Evolutionary conservation across 2,888 invertebrate species (phyloP), one percentile per base, ranked within the genome.

Genomic region (Metalampra italica): DNA sequence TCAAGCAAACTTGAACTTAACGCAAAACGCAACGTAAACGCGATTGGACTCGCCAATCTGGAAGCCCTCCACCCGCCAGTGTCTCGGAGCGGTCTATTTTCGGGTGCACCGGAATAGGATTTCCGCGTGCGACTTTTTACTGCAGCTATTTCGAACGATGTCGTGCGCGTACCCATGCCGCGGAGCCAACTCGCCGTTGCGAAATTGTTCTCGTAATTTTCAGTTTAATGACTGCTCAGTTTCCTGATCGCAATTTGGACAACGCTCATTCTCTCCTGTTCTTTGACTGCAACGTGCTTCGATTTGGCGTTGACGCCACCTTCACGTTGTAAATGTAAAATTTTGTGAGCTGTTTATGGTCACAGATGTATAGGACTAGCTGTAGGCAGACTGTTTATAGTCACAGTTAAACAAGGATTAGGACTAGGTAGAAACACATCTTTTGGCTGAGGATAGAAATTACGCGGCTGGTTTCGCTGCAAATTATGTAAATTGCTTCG

Each of bases 51-150:
- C 32, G 32, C 32, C 32, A 32, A 32, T 32, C 1, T 32, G 32
- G 7, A 30, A 30, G 30, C 30, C 30, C 30, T 30, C 30, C 30
- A n/a, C 3, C 36, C 11, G 36, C 2, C 36, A 5, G 7, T n/a
- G 36, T 36, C 36, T 36, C 36, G 36, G 1, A 5, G 11, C 36
- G 39, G 2, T 71, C 73, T 81, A 81, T 79, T 77, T 73, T 64
- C 49, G 64, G 59, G 53, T 46, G 52, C 51, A 55, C 68, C 57
- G 60, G 62, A 70, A 75, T 71, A 73, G 68, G 65, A 71, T 75
- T 81, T 82, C 81, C 81, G 75, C 71, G 71, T 76, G 68, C 58
- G 59, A 66, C 60, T 70, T 71, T 72, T 69, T 66, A 61, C 63
- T 61, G 53, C 49, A 52, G 68, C 74, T 82, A 80, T 79, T 78